Conservation (phyloP, 2,113 vertebrate genomes). For the Strix aluco region DNA sequence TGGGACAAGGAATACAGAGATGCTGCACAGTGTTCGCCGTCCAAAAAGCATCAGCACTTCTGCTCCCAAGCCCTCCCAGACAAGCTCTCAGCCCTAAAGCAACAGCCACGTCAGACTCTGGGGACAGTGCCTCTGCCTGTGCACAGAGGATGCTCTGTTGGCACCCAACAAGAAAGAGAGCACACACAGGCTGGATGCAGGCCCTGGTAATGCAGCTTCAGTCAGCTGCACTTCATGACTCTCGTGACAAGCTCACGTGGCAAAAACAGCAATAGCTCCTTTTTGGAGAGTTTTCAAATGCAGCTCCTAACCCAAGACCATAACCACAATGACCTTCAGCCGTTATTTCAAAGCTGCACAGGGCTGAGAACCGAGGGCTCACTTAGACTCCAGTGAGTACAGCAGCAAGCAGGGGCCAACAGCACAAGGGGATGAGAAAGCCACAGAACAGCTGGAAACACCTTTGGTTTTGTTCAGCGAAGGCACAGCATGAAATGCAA, state of each 20-base stretch:
- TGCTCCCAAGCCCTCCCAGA: background rate
- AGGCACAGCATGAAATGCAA: background rate
- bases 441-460: background rate
- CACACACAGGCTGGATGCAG: background rate
- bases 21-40: background rate
- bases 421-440: background rate
- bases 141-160: background rate
- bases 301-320: background rate
- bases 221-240: constrained; percentile 2
- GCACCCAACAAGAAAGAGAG: background rate
- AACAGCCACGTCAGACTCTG: rapidly evolving
- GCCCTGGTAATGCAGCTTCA: background rate
- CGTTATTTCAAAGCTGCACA: background rate
- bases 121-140: background rate
- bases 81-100: background rate
- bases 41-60: background rate
- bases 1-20: background rate
- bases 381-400: background rate
- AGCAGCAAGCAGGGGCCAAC: background rate
- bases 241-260: constrained; percentile 4
- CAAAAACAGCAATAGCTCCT: background rate
- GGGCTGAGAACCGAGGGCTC: background rate
- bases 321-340: constrained; percentile 34
- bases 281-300: background rate
- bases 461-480: background rate